Evolutionary conservation across 2,888 invertebrate genomes (phyloP), one percentile per base, ranked within the genome.

Genomic region (Automeris io): DNA sequence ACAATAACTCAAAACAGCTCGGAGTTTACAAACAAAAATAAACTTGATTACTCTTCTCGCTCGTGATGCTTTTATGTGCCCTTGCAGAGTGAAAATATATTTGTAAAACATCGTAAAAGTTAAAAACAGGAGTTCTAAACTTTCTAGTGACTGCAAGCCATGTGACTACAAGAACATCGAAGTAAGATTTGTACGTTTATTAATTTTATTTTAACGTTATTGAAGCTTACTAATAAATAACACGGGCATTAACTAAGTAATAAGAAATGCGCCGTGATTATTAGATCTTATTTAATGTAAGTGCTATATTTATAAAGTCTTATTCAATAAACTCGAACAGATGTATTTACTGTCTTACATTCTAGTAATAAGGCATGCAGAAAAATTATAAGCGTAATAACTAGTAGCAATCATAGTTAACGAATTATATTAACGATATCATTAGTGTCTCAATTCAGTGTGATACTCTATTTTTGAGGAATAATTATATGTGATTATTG

Each of bases 161-260:
- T 85, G 85, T 85, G 83, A 85, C 71, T 73, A 57, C 61, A 65
- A 64, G 67, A 65, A 62, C 62, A 56, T 54, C 55, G 56, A 61
- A 73, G 62, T 70, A 76, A 74, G 70, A 72, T 65, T 71, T 71
- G 82, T 83, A 79, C 60, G 82, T 80, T 58, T 51, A 63, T 68
- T 68, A 67, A 55, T 67, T 60, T 74, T 66, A 68, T 65, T 73
- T 73, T 63, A 60, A 66, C 61, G 68, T 67, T 67, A 69, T 71
- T 67, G 59, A 65, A 61, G 56, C 54, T 49, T 63, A 57, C 62
- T 68, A 70, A 59, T 62, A 63, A 58, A n/a, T n/a, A n/a, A n/a
- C n/a, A n/a, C n/a, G n/a, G n/a, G n/a, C n/a, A n/a, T n/a, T n/a
- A n/a, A n/a, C n/a, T n/a, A n/a, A n/a, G n/a, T n/a, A n/a, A n/a